phyloP scores from a whole-genome alignment of 2,888 invertebrate genomes.

The Nycteola revayana region DNA sequence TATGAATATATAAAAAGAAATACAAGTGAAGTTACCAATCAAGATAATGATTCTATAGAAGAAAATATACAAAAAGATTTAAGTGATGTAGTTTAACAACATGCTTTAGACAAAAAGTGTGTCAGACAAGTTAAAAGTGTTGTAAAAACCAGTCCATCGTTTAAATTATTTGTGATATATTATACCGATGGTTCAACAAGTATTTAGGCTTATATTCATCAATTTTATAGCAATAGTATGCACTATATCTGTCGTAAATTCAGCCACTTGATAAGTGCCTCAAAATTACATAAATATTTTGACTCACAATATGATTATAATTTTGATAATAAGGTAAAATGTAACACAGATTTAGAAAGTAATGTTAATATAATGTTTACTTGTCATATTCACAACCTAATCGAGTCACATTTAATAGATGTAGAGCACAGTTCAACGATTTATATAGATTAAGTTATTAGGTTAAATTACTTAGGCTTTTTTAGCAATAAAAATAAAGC shows the following conservation, averaged over 20 bases:
- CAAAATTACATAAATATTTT: constrained; percentile 52
- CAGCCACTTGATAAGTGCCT: constrained; percentile 75
- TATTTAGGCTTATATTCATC: constrained; percentile 61
- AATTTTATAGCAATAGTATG: constrained; percentile 55
- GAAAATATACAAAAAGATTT: constrained; percentile 19
- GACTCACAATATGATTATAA: constrained; percentile 40
- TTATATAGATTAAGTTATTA: constrained; percentile 49
- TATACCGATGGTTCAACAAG: constrained; percentile 58
- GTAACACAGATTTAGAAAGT: constrained; percentile 40
- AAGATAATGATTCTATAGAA: no score
- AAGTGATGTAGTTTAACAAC: constrained; percentile 20
- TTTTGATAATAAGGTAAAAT: constrained; percentile 34
- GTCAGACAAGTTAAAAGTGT: constrained; percentile 25
- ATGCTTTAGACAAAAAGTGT: constrained; percentile 12
- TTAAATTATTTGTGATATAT: constrained; percentile 74
- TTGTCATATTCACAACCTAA: constrained; percentile 45
- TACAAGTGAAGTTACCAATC: neutral
- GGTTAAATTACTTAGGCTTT: constrained; percentile 63
- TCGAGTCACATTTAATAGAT: constrained; percentile 51
- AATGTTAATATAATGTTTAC: constrained; percentile 38
- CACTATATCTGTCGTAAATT: constrained; percentile 53
- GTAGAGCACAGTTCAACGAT: constrained; percentile 67
- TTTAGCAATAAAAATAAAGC: constrained; percentile 69
- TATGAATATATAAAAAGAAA: neutral
- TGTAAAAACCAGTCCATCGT: constrained; percentile 65